Conservation (phyloP, 2,888 invertebrate species). For the Acleris laterana region DNA sequence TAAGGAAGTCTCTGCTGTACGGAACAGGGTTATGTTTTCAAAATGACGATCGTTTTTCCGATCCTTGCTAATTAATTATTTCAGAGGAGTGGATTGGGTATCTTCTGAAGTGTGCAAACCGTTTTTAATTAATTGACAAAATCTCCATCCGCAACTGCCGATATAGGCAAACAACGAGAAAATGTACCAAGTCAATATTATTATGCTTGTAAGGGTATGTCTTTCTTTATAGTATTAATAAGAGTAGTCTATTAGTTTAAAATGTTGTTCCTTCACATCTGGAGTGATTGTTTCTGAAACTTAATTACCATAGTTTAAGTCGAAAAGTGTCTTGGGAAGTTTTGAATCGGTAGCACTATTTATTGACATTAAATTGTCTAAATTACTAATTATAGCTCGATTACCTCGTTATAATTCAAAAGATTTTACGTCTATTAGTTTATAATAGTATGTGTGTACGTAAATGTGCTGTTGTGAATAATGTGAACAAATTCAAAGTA, state of each 20-base stretch:
- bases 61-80: too few species aligned
- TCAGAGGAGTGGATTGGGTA: background rate
- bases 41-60: too few species aligned
- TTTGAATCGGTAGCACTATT: conserved; percentile 2
- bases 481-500: conserved; percentile 16
- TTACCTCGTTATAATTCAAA: conserved; percentile 28
- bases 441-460: conserved; percentile 18
- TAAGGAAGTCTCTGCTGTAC: too few species aligned
- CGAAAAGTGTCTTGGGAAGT: conserved; percentile 10
- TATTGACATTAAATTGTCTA: conserved; percentile 14
- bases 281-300: background rate
- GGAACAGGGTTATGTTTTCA: too few species aligned
- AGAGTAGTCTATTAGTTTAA: conserved; percentile 3
- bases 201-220: background rate
- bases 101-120: background rate
- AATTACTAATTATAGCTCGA: conserved; percentile 4
- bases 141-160: too few species aligned
- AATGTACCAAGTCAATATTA: too few species aligned
- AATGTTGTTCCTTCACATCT: conserved; percentile 7
- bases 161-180: too few species aligned
- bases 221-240: conserved; percentile 1
- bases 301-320: background rate
- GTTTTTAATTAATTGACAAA: too few species aligned
- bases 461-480: conserved; percentile 11
- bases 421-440: conserved; percentile 23